A percentile compares a stretch with the other conserved stretches of the same genome.
phyloP scores from a whole-genome alignment of 2,113 vertebrate species.

The Bombycilla garrulus region DNA sequence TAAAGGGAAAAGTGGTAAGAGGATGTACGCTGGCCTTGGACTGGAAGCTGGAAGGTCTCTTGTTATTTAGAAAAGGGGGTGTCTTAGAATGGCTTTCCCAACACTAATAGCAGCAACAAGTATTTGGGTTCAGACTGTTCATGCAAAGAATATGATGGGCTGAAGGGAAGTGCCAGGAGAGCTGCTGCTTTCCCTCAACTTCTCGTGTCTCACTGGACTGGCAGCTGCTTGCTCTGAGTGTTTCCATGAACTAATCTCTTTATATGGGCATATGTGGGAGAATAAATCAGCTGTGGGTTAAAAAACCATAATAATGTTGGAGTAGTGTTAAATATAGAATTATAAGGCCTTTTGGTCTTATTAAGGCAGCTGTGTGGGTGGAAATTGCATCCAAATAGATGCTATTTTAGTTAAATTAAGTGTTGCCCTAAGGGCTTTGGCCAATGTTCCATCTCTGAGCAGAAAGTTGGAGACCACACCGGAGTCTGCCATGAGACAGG shows the following conservation, averaged over 20 bases:
- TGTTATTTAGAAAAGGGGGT: background rate
- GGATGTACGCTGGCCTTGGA: background rate
- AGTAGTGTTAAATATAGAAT: background rate
- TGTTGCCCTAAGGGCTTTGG: background rate
- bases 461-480: background rate
- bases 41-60: background rate
- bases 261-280: background rate
- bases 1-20: background rate
- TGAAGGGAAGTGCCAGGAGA: no score
- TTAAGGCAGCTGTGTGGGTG: background rate
- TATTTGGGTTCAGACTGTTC: background rate
- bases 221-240: background rate
- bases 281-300: background rate
- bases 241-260: background rate
- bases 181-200: background rate
- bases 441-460: background rate
- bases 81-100: background rate
- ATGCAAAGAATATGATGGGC: rapidly evolving
- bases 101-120: background rate
- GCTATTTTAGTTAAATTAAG: background rate
- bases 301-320: background rate
- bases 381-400: background rate
- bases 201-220: background rate
- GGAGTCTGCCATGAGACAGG: rapidly evolving
- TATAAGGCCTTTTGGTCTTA: background rate